Base-by-base conservation (phyloP, 2,113 vertebrate genomes). In the Rutilus rutilus region DNA sequence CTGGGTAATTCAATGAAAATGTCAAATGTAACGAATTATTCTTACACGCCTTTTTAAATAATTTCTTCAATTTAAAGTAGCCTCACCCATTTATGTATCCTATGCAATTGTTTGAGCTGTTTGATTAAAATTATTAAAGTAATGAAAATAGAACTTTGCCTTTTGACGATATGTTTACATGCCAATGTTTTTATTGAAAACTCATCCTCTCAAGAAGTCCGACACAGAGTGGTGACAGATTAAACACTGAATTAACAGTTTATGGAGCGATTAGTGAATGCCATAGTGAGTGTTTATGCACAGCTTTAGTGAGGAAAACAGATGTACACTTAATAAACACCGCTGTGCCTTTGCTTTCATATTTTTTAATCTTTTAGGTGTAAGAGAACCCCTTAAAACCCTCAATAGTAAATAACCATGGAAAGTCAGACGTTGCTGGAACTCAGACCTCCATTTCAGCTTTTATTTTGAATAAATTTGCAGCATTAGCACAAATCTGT, bases 71-170 rank as follows among this genome's bases (percentile, higher is more conserved):
- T 79, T 85, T 89, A 85, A 78, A 78, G 30, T 84, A 54, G 79
- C 59, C 33, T 88, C 36, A 86, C 83, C 36, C 25, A 39, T 39
- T 30, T 67, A 65, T 89, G 85, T 90, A 88, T 89, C 83, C 89
- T 92, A 90, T 91, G 91, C 89, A 90, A 78, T 87, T 89, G 54
- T 91, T 87, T 90, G 90, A 88, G 89, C 90, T 90, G 87, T 87
- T 89, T 90, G 85, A 90, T 90, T 81, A 89, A 87, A 85, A 87
- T 85, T 2, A 60, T 60, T 73, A 42, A 45, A 75, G 8, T 27
- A 25, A 47, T 75, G 12, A 74, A 74, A 47, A 8, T 6, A 17
- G 6, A 75, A 17, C 45, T 75, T 47, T 75, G 73, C 23, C 73
- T 50, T 47, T 57, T 23, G 60, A 12, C 1, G 4, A 64, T 27